Percentiles rank a stretch among this genome's conserved stretches.
These are phyloP conservation scores for Centropus bengalensis DNA, from an alignment of 2,113 vertebrate species.

Conservation along the genomic window DNA sequence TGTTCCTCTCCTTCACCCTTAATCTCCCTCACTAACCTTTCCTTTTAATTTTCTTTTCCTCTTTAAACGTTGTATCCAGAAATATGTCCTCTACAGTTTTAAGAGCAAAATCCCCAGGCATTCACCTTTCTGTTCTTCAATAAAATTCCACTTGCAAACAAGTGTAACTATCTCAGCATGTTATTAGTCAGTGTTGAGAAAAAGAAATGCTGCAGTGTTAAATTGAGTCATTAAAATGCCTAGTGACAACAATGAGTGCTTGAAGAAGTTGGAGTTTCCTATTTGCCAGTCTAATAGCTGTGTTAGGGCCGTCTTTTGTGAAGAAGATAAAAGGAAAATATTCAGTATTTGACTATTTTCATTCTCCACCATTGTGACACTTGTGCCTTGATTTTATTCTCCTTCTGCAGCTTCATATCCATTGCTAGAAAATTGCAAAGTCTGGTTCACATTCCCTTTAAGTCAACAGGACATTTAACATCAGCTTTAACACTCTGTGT, in stretches of 20 bases:
- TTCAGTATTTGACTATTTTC: background rate
- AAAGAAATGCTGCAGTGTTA: slow-evolving; percentile 29
- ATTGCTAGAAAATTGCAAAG: background rate
- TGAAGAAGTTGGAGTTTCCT: slow-evolving; percentile 11
- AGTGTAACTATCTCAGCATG: slow-evolving; percentile 41
- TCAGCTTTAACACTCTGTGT: background rate
- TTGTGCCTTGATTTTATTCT: background rate
- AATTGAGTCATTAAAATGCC: slow-evolving; percentile 60
- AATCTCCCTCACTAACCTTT: slow-evolving; percentile 19
- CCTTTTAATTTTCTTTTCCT: slow-evolving; percentile 39
- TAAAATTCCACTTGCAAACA: slow-evolving; percentile 37
- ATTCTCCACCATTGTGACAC: background rate
- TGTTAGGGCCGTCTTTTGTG: background rate
- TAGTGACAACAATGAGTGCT: slow-evolving; percentile 4
- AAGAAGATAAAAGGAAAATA: slow-evolving; percentile 14
- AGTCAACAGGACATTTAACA: background rate
- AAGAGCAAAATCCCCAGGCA: slow-evolving; percentile 44
- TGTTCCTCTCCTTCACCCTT: slow-evolving; percentile 45
- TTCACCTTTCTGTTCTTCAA: slow-evolving; percentile 23
- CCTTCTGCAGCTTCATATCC: background rate
- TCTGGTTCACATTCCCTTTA: background rate
- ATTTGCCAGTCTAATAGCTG: slow-evolving; percentile 33
- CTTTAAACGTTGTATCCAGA: slow-evolving; percentile 18
- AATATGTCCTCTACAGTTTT: background rate
- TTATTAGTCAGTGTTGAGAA: slow-evolving; percentile 51